These are phyloP conservation scores for Drosophila silvestris DNA, from an alignment of 2,888 invertebrate genomes.

Conservation along the genomic window DNA sequence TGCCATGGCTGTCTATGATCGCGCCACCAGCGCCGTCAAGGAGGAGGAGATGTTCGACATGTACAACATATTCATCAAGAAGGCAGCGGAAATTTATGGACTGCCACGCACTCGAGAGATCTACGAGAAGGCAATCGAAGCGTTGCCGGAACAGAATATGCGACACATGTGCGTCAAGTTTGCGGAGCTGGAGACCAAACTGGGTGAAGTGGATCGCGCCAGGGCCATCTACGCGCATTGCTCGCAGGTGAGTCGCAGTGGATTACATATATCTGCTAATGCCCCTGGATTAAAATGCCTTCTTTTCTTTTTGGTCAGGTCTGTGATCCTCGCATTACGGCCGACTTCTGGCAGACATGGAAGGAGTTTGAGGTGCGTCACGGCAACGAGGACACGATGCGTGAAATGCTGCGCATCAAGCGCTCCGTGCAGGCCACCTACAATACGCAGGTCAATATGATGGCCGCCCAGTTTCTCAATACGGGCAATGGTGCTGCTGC, in stretches of 20 bases:
- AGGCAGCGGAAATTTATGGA: conserved; percentile 99
- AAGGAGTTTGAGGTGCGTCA: conserved; percentile 99
- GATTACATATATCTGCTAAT: neutral
- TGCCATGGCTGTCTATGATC: conserved; percentile 99
- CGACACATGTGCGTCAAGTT: conserved; percentile 98
- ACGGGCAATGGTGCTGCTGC: conserved; percentile 88
- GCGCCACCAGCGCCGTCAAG: conserved; percentile 96
- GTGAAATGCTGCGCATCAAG: conserved; percentile 99
- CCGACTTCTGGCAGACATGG: conserved; percentile 99
- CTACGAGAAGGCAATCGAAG: conserved; percentile 98
- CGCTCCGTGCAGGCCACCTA: conserved; percentile 98
- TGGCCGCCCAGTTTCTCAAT: conserved; percentile 98
- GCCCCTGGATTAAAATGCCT: neutral
- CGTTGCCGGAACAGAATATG: conserved; percentile 94
- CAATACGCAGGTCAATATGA: conserved; percentile 99
- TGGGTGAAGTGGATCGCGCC: conserved; percentile 99
- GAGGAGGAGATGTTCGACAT: conserved; percentile 98
- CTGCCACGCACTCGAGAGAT: conserved; percentile 98
- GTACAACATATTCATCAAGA: conserved; percentile 99
- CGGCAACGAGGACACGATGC: conserved; percentile 99
- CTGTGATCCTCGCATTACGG: conserved; percentile 98
- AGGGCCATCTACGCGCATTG: conserved; percentile 99
- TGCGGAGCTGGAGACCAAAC: conserved; percentile 98
- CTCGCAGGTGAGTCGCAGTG: conserved; percentile 91
- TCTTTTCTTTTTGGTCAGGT: conserved; percentile 55